Base-by-base conservation (phyloP, 2,113 vertebrate genomes). In the Neogale vison region DNA sequence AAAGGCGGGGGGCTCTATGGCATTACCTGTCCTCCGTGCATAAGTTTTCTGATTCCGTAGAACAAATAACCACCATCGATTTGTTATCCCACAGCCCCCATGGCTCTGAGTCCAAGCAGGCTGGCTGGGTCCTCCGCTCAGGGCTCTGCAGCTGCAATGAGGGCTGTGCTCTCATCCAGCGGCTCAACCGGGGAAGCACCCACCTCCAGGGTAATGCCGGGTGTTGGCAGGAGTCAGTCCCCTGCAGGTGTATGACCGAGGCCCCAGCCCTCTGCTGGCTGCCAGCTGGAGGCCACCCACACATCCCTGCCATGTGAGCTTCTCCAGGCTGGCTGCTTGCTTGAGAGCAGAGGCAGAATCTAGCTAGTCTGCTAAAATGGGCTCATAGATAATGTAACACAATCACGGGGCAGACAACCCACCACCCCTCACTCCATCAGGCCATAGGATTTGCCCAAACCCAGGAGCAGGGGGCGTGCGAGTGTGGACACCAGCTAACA, bases 351-450 rank as follows among this genome's bases (percentile, higher is more conserved):
- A 59, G 4, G 34, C 42, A 18, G 24, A 7, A 23, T 52, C 8
- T 4, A n/a, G 42, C 6, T 15, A 0, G 14, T 61, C 36, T 55
- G 24, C 71, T 13, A 18, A 36, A 65, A 34, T 5, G 1, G 59
- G 12, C 7, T 42, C 57, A 24, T 17, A 5, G 6, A 11, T 6
- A 4, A 26, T 5, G 26, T 17, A 21, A 21, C 0, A 4, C 21
- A 3, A 71, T 50, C 12, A 71, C 3, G 1, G 8, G 71, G 29
- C 1, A 18, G 50, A 31, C 0, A 45, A 3, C 24, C 18, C 7
- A 8, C 17, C 21, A 55, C 14, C 69, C 24, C 11, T 34, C 0
- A 1, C 17, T 1, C 76, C 24, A 5, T 34, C 50, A 42, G 59
- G 34, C 6, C 42, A 17, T 14, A 9, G 24, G 8, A 26, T 29